Evolutionary conservation across 1,140 invertebrate species (phyloP), one percentile per base, ranked within the genome.

Genomic region (Thalassaphorura encarpata): DNA sequence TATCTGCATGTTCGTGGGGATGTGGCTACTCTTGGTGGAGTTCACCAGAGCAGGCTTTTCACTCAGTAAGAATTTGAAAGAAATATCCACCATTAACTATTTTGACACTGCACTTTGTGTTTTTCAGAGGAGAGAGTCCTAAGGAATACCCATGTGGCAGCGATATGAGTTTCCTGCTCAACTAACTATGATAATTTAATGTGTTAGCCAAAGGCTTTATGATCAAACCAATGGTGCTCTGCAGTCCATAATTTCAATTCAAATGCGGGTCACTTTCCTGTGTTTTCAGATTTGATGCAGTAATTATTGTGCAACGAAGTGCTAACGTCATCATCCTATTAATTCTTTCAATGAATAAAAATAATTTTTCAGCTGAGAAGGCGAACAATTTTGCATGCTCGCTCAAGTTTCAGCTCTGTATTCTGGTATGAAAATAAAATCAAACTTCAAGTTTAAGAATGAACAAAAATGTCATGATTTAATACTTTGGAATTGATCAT

Each of bases 1-100:
- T 78, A 79, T 54, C 69, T 87, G 28, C 68, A 77, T 47, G 76
- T 87, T 3, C 71, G 81, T 64, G 80, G 77, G 28, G 69, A 80
- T 59, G 71, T 70, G 40, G 76, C 79, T 19, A 74, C 69, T 21
- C 66, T 87, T 2, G 75, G 77, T 66, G 85, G 85, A 24, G 65
- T 78, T 18, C 69, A 73, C 56, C 71, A 72, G 62, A 82, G 82
- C 4, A 77, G 78, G 63, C 69, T 87, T 13, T 87, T 87, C 72
- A 64, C 70, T 57, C 73, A 73, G 82, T 83, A 76, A 76, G 77
- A 71, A 41, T 54, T 45, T 36, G 27, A n/a, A n/a, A 54, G 33
- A 59, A 52, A 45, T 46, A 18, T n/a, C 3, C 27, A 54, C 21
- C 2, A 27, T 63, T 31, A 45, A 28, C 41, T 66, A 52, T 48